Base-by-base conservation (phyloP, 1,140 invertebrate species). In the Aricia agestis region DNA sequence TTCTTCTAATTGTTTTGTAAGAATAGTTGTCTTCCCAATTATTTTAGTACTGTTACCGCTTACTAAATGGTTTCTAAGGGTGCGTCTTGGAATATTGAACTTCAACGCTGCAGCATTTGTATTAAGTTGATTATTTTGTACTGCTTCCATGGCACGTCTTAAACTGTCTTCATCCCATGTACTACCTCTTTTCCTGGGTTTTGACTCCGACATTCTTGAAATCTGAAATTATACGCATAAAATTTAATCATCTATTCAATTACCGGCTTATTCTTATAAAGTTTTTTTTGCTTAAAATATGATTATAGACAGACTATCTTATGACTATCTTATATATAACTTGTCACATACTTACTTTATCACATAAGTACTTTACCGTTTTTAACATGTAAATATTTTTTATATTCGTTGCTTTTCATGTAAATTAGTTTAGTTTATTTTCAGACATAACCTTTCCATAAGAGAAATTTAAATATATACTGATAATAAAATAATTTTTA, bases 71-170 rank as follows among this genome's bases (percentile, higher is more conserved):
- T 67, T 71, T 71, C 70, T 67, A 71, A 71, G 70, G 13, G 61
- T 69, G 32, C 67, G 70, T 71, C 65, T 66, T 71, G 70, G 70
- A 67, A 71, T 71, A 66, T 71, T 71, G 17, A 66, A 71, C 66
- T 66, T 52, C 66, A 71, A 13, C 45, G 45, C 45, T 7, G 70
- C 70, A 19, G 70, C 70, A 71, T 67, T 45, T 9, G 66, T 67
- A 67, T 18, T 66, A 9, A 71, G 36, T 57, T 66, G 42, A 67
- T 71, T 71, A 32, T 71, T 71, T 71, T 67, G 42, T 52, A 66
- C 65, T 52, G 42, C 63, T 71, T 66, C 70, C 42, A 71, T 67
- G 41, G 63, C 65, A 67, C 65, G 63, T 66, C 70, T 71, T 71
- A 71, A 71, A 67, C 31, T 67, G 36, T 67, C 36, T 67, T 67